These are phyloP conservation scores for Tamias sibiricus DNA, from an alignment of 2,113 vertebrate species.

Conservation along the genomic window DNA sequence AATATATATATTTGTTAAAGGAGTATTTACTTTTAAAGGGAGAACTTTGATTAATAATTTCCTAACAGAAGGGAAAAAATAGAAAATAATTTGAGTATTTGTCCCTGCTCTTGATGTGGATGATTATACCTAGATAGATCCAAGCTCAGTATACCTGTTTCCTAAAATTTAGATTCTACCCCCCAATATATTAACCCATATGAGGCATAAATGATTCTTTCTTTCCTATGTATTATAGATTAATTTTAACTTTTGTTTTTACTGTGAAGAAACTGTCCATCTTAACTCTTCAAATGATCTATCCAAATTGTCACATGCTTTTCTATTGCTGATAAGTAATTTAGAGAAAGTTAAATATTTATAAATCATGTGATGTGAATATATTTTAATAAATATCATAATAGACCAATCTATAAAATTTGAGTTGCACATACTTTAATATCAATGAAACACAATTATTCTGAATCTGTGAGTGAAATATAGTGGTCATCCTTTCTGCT, in stretches of 20 bases:
- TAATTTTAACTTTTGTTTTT: not conserved
- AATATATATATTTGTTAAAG: not conserved
- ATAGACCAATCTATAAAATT: not conserved
- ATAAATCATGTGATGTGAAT: not conserved
- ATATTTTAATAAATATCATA: not conserved
- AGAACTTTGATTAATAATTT: not conserved
- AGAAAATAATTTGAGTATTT: not conserved
- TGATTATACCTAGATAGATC: not conserved
- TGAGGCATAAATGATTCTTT: not conserved
- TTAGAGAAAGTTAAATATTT: not conserved
- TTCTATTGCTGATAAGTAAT: not conserved
- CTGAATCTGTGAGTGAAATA: not conserved
- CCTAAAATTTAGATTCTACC: not conserved
- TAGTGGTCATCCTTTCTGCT: not conserved
- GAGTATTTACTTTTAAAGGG: conserved; percentile 21
- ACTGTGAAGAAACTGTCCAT: not conserved
- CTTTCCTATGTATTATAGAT: not conserved
- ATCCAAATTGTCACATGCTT: not conserved
- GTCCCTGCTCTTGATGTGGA: not conserved
- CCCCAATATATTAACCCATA: not conserved
- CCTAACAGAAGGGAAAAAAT: not conserved
- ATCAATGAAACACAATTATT: not conserved
- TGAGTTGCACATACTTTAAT: not conserved
- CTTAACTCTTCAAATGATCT: conserved; percentile 3
- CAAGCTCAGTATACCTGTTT: not conserved